These are phyloP conservation scores for Macropis europaea DNA, from an alignment of 2,888 invertebrate species.

Conservation along the genomic window DNA sequence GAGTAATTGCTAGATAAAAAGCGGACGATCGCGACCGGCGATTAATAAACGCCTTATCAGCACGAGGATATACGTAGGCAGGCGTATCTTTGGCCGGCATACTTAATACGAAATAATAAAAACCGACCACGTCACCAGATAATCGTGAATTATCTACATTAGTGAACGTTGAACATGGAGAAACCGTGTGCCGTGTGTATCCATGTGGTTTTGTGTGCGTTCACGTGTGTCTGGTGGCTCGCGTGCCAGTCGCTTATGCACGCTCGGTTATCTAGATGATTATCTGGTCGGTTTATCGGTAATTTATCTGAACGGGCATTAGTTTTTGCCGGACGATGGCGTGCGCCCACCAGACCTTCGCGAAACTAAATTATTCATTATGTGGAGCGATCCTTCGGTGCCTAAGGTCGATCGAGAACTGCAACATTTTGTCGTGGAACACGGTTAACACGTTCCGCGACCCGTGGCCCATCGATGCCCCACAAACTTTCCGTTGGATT, in stretches of 20 bases:
- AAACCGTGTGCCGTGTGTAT: constrained; percentile 33
- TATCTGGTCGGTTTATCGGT: constrained; percentile 78
- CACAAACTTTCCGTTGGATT: too few relatives aligned
- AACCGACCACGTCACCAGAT: constrained; percentile 57
- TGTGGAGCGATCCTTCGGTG: constrained; percentile 68
- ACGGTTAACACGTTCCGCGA: too few relatives aligned
- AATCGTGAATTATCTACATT: constrained; percentile 61
- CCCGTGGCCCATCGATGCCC: background rate
- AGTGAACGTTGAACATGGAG: constrained; percentile 35
- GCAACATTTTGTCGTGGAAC: too few relatives aligned
- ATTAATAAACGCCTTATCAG: constrained; percentile 56
- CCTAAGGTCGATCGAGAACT: too few relatives aligned
- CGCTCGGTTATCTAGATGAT: constrained; percentile 77
- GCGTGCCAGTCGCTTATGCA: constrained; percentile 66
- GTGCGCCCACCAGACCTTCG: constrained; percentile 74
- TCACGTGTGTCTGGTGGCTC: constrained; percentile 45
- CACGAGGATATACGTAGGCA: constrained; percentile 30
- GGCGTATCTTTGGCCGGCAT: constrained; percentile 40
- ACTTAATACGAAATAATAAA: constrained; percentile 54
- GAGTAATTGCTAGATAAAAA: constrained; percentile 32
- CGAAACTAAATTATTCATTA: constrained; percentile 78
- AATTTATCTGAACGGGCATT: constrained; percentile 80
- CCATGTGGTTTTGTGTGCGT: constrained; percentile 10
- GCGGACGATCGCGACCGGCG: constrained; percentile 48
- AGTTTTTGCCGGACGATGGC: constrained; percentile 78